Conservation (phyloP, 2,113 vertebrate species). For the Physeter macrocephalus region DNA sequence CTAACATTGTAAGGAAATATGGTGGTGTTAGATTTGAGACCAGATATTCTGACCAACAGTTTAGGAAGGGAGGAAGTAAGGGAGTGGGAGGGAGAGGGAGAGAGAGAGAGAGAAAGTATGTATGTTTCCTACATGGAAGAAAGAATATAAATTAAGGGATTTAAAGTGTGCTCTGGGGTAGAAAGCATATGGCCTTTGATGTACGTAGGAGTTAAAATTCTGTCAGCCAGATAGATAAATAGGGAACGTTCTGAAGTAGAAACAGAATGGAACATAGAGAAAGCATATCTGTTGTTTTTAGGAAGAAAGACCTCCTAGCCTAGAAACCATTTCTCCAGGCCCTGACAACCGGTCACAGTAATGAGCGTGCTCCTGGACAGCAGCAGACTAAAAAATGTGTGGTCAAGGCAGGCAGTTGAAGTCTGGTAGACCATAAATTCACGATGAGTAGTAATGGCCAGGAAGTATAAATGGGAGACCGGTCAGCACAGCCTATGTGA, state of each 20-base stretch:
- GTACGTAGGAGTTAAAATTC: not conserved
- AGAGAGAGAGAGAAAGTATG: not conserved
- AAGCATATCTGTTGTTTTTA: not conserved
- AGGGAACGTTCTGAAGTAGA: not conserved
- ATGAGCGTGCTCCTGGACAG: not conserved
- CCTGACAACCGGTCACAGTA: not conserved
- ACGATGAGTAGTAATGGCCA: not conserved
- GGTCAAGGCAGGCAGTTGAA: not conserved
- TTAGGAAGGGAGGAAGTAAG: not conserved
- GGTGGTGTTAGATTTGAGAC: not conserved
- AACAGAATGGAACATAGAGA: not conserved
- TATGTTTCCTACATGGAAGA: not conserved
- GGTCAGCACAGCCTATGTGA: not conserved
- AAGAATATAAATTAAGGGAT: not conserved
- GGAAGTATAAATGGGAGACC: not conserved
- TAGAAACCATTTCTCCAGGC: not conserved
- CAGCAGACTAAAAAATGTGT: not conserved
- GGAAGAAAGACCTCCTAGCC: not conserved
- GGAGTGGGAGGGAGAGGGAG: rapidly evolving
- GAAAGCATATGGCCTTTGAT: not conserved
- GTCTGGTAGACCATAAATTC: not conserved
- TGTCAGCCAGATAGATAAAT: not conserved
- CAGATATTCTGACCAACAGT: not conserved
- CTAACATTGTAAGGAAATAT: not conserved
- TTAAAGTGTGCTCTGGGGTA: not conserved